phyloP scores from a whole-genome alignment of 2,888 invertebrate genomes.

The Poecilus cupreus region DNA sequence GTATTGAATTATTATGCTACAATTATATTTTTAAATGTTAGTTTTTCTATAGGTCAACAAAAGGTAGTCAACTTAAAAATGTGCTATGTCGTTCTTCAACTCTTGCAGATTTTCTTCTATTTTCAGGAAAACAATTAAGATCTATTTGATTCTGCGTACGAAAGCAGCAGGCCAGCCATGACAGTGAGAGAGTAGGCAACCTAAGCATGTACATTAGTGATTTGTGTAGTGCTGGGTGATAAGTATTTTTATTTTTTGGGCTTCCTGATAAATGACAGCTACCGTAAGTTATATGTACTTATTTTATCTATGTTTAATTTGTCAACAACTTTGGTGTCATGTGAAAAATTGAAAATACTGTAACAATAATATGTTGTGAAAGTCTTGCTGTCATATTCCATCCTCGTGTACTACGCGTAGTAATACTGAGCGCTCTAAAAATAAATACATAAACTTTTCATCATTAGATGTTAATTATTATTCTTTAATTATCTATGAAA shows the following conservation, averaged over 20 bases:
- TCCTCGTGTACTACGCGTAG: conserved; percentile 59
- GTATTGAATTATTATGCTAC: background rate
- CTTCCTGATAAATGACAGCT: conserved; percentile 57
- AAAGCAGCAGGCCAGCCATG: conserved; percentile 49
- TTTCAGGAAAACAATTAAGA: conserved; percentile 41
- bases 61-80: background rate
- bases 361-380: conserved; percentile 57
- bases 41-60: background rate
- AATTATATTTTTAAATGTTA: background rate
- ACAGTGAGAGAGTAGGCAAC: conserved; percentile 59
- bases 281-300: conserved; percentile 54
- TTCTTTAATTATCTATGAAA: conserved; percentile 8
- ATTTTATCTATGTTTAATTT: conserved; percentile 44
- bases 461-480: conserved; percentile 32
- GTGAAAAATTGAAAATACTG: conserved; percentile 13
- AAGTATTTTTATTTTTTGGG: conserved; percentile 56
- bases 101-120: background rate
- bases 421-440: conserved; percentile 56
- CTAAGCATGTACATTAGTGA: conserved; percentile 60
- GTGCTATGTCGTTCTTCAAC: background rate
- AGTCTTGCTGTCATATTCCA: conserved; percentile 57
- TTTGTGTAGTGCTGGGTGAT: conserved; percentile 59
- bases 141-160: conserved; percentile 54
- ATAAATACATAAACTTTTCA: conserved; percentile 46
- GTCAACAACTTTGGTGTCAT: conserved; percentile 35